Base-by-base conservation (phyloP, 2,888 invertebrate species). In the Lepas anatifera region DNA sequence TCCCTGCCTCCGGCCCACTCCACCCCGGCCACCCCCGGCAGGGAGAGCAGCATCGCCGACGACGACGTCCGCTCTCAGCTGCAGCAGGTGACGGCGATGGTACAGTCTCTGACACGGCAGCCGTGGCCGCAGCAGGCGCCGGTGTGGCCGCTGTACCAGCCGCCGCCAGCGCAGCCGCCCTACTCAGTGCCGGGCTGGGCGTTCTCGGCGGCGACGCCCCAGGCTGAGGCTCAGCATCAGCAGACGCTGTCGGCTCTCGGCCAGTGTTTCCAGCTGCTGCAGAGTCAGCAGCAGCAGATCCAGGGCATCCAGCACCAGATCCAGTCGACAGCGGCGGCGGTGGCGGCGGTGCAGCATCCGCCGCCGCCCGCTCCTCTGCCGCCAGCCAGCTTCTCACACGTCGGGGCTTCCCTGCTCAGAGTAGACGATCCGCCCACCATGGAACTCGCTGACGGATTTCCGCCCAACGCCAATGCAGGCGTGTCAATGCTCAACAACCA, bases 401-500 rank as follows among this genome's bases (percentile, higher is more conserved):
- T 39, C 37, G n/a, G 25, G 37, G 25, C 64, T 22, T 7, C n/a
- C 2, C 37, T 35, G 37, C 64, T 37, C n/a, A 35, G 64, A 2
- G 64, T 37, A 2, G 39, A 35, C 25, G 64, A 64, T 8, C 37
- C 64, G 64, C n/a, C 64, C 25, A 25, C 37, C 39, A 13, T 64
- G 64, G 39, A 22, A 8, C 64, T 52, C 18, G 29, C 52, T 2
- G 52, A 52, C 52, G 52, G 64, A 11, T 39, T 39, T 11, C 10
- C 35, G 1, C 37, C 39, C 37, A n/a, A 18, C 11, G 35, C 39
- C 10, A n/a, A n/a, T n/a, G 37, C n/a, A 4, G 48, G n/a, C 48
- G 48, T 8, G 22, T 39, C 64, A 1, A 39, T 39, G 64, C 83
- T 93, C 64, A 93, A 93, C 80, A 93, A 93, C 80, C 92, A 93